A percentile compares a stretch with the other conserved stretches of the same genome.
phyloP scores from a whole-genome alignment of 2,797 vertebrate species.

The Hydrocynus forskahlii region DNA sequence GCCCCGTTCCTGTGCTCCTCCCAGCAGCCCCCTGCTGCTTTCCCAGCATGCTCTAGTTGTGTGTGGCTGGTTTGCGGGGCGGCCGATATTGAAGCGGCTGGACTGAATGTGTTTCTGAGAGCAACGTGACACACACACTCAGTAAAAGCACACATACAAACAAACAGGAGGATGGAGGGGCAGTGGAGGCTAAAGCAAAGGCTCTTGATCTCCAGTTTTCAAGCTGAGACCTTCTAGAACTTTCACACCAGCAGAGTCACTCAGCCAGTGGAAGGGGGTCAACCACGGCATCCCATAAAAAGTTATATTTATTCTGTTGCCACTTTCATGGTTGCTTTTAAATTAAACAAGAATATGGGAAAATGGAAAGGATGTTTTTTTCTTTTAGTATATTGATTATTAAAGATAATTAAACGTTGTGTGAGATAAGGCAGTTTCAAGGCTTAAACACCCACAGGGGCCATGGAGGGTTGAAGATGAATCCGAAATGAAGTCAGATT shows the following conservation, averaged over 20 bases:
- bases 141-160: constrained; percentile 72
- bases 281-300: too few relatives aligned
- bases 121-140: constrained; percentile 52
- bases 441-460: too few relatives aligned
- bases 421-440: too few relatives aligned
- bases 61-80: constrained; percentile 65
- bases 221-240: constrained; percentile 86
- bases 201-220: constrained; percentile 86
- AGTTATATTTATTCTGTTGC: too few relatives aligned
- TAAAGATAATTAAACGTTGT: too few relatives aligned
- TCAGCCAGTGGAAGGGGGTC: too few relatives aligned
- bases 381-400: too few relatives aligned
- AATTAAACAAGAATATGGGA: too few relatives aligned
- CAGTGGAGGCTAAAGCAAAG: background rate
- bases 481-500: too few relatives aligned
- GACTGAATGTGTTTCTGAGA: constrained; percentile 63
- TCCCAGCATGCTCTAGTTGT: constrained; percentile 76
- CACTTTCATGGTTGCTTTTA: too few relatives aligned
- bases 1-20: constrained; percentile 65
- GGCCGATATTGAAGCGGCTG: constrained; percentile 79
- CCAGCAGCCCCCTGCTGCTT: constrained; percentile 70
- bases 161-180: background rate
- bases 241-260: background rate
- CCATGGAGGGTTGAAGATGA: too few relatives aligned
- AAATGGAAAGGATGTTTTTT: too few relatives aligned